phyloP scores from a whole-genome alignment of 2,888 invertebrate species.

The Epirrita christyi region DNA sequence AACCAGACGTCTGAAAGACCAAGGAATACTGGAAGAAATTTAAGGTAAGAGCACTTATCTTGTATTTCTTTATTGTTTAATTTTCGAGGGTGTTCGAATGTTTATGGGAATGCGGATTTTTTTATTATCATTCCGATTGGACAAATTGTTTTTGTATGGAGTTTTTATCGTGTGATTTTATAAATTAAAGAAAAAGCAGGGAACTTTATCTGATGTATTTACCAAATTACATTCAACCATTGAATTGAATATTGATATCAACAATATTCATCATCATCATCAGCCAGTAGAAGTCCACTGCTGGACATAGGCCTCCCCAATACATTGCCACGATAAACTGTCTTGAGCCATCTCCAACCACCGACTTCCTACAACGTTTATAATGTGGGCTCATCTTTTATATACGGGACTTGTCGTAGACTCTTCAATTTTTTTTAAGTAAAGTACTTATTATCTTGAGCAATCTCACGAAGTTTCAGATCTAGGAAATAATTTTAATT shows the following conservation, averaged over 20 bases:
- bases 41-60: constrained; percentile 57
- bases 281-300: too few relatives aligned
- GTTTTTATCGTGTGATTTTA: constrained; percentile 16
- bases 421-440: too few relatives aligned
- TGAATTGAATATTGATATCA: not conserved
- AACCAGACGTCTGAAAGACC: constrained; percentile 22
- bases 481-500: too few relatives aligned
- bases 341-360: too few relatives aligned
- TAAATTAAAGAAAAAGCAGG: not conserved
- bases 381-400: too few relatives aligned
- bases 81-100: constrained; percentile 59
- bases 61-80: constrained; percentile 65
- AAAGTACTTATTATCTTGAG: too few relatives aligned
- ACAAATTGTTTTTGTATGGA: constrained; percentile 35
- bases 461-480: too few relatives aligned
- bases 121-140: constrained; percentile 34
- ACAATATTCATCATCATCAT: not conserved
- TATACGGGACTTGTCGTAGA: too few relatives aligned
- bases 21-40: constrained; percentile 31
- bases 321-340: too few relatives aligned
- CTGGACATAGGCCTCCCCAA: too few relatives aligned
- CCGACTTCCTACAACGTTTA: too few relatives aligned
- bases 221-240: not conserved
- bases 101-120: constrained; percentile 52
- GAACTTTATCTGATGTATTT: not conserved